phyloP scores from a whole-genome alignment of 2,113 vertebrate genomes.

The Oreocharis arfaki region DNA sequence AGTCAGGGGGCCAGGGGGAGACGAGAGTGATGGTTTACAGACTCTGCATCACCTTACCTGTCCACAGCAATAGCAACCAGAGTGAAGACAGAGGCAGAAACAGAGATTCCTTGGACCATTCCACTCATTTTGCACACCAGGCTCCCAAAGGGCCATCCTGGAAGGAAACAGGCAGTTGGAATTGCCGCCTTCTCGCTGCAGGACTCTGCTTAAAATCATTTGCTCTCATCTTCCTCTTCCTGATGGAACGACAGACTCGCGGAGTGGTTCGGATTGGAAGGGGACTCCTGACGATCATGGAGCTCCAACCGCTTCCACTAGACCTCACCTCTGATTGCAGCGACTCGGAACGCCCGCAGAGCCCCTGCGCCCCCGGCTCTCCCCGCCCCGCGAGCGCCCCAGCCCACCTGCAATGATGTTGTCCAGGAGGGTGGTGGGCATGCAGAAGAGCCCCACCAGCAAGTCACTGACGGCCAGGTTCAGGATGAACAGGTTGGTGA shows the following conservation, averaged over 20 bases:
- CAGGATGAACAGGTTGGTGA: conserved; percentile 92
- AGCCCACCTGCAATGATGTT: conserved; percentile 90
- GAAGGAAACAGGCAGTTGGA: background rate
- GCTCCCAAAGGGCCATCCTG: conserved; percentile 95
- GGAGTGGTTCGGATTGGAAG: no score
- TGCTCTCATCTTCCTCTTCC: background rate
- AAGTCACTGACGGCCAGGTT: conserved; percentile 92
- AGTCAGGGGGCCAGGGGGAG: background rate
- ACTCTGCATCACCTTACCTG: conserved; percentile 72
- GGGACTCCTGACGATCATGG: background rate
- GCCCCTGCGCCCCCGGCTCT: fast-evolving
- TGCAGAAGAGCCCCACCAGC: conserved; percentile 94
- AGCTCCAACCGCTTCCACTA: background rate
- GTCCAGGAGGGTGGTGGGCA: conserved; percentile 93
- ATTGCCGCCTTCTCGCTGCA: background rate
- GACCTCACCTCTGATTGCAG: background rate
- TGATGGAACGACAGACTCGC: background rate
- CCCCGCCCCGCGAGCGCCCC: fast-evolving
- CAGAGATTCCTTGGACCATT: conserved; percentile 90
- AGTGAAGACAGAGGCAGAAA: conserved; percentile 92
- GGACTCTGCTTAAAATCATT: background rate
- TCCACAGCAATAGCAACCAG: conserved; percentile 90
- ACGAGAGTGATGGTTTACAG: no score
- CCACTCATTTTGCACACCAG: conserved; percentile 91
- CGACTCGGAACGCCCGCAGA: fast-evolving